Percentiles rank a stretch among this genome's conserved stretches.
Evolutionary conservation across 2,888 invertebrate genomes (phyloP).

Genomic region (Drosophila meridiana): DNA sequence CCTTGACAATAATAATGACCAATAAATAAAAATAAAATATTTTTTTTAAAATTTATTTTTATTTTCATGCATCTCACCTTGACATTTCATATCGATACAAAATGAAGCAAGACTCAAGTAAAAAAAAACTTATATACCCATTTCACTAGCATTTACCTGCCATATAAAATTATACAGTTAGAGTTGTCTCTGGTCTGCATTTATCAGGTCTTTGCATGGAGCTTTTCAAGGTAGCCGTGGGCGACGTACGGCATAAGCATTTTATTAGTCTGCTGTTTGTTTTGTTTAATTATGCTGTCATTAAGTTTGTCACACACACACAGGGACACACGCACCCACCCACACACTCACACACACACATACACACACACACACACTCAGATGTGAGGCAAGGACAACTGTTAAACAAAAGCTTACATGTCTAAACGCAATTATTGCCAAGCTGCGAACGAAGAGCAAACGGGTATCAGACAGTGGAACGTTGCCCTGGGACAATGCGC

Average conservation of each 20-base stretch:
- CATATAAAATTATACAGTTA: constrained; percentile 19
- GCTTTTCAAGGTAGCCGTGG: constrained; percentile 48
- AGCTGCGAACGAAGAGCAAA: constrained; percentile 47
- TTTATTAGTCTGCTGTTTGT: constrained; percentile 77
- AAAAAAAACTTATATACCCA: background rate
- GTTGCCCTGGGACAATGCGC: constrained; percentile 25
- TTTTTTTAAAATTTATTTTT: background rate
- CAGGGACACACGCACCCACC: constrained; percentile 27
- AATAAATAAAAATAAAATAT: no score
- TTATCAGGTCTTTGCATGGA: constrained; percentile 50
- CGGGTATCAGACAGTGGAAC: constrained; percentile 30
- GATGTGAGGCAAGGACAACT: constrained; percentile 28
- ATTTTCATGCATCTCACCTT: background rate
- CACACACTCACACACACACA: constrained; percentile 23
- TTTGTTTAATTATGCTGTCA: constrained; percentile 78
- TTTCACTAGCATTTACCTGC: background rate
- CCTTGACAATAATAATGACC: no score
- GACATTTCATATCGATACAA: no score
- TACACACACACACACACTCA: constrained; percentile 27
- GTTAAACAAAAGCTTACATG: constrained; percentile 72
- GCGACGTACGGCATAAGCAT: constrained; percentile 59
- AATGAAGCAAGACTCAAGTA: no score
- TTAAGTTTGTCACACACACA: constrained; percentile 65
- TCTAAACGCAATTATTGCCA: constrained; percentile 74
- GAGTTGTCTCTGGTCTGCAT: constrained; percentile 56